A percentile compares a stretch with the other conserved stretches of the same genome.
Conservation (phyloP, 37 sponge, comb jelly and placozoan species). For the Hormiphora californensis region DNA sequence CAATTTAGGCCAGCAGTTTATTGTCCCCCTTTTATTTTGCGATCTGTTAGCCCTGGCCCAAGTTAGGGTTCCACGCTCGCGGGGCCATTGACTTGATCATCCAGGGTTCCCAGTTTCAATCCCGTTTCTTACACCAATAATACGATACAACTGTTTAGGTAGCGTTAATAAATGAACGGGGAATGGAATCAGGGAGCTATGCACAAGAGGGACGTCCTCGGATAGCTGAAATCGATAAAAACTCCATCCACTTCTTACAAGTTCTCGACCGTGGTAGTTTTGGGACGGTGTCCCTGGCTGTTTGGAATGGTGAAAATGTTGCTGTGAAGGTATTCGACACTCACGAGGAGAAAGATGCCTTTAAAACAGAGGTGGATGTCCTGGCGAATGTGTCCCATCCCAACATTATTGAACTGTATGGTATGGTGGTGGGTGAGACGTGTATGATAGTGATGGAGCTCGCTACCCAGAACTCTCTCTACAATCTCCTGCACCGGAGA, state of each 20-base stretch:
- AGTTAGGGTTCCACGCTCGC: no score
- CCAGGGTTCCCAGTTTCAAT: no score
- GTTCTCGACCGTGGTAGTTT: constrained; percentile 26
- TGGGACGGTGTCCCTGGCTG: constrained; percentile 1
- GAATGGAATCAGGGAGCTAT: no score
- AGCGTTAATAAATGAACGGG: no score
- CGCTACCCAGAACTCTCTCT: constrained; percentile 13
- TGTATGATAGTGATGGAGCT: constrained; percentile 47
- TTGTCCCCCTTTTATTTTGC: no score
- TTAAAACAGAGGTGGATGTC: constrained; percentile 29
- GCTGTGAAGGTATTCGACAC: constrained; percentile 46
- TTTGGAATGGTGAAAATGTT: not conserved
- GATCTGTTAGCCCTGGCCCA: no score
- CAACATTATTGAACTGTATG: constrained; percentile 30
- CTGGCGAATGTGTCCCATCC: not conserved
- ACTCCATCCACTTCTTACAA: not conserved
- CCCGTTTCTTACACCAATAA: no score
- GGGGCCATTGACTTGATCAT: no score
- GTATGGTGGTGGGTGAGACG: not conserved
- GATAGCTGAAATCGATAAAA: constrained; percentile 6
- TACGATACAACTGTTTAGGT: no score
- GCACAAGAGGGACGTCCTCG: no score
- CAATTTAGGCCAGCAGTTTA: no score
- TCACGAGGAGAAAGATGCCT: constrained; percentile 13
- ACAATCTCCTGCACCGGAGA: constrained; percentile 33